Evolutionary conservation across 2,888 invertebrate species (phyloP).

Genomic region (Mesochorus sp.): DNA sequence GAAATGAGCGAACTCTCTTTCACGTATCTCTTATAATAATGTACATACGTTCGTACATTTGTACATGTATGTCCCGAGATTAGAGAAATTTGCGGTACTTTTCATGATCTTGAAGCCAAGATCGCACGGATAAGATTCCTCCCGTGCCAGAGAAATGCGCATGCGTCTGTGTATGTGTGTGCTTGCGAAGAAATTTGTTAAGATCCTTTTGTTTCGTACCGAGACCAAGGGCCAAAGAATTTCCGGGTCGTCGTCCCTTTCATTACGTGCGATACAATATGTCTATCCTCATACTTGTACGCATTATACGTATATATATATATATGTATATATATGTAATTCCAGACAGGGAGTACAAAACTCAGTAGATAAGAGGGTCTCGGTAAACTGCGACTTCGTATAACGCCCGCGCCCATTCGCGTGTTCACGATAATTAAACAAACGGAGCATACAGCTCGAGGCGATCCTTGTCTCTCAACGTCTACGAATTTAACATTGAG

Average conservation of each 20-base stretch:
- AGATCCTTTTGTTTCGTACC: slow-evolving; percentile 35
- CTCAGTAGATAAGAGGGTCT: slow-evolving; percentile 16
- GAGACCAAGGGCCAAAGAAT: slow-evolving; percentile 44
- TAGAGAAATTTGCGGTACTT: slow-evolving; percentile 55
- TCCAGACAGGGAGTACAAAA: slow-evolving; percentile 26
- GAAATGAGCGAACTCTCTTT: background rate
- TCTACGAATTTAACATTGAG: slow-evolving; percentile 14
- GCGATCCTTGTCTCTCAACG: slow-evolving; percentile 26
- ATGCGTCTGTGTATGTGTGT: too few species aligned
- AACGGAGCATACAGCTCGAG: too few species aligned
- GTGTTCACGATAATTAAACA: slow-evolving; percentile 59
- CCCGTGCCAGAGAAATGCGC: slow-evolving; percentile 17
- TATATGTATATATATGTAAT: background rate
- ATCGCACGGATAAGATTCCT: slow-evolving; percentile 60
- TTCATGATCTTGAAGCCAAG: slow-evolving; percentile 50
- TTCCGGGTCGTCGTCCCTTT: slow-evolving; percentile 53
- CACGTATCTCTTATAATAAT: background rate
- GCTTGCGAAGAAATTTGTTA: slow-evolving; percentile 44
- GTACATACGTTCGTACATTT: background rate
- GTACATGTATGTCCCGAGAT: background rate
- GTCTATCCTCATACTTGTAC: background rate
- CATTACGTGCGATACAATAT: background rate
- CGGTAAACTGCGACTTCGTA: slow-evolving; percentile 16
- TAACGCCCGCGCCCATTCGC: slow-evolving; percentile 58
- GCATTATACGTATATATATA: background rate